A percentile compares a stretch with the other conserved stretches of the same genome.
Conservation (phyloP, 2,113 vertebrate species). For the Scytalopus superciliaris region DNA sequence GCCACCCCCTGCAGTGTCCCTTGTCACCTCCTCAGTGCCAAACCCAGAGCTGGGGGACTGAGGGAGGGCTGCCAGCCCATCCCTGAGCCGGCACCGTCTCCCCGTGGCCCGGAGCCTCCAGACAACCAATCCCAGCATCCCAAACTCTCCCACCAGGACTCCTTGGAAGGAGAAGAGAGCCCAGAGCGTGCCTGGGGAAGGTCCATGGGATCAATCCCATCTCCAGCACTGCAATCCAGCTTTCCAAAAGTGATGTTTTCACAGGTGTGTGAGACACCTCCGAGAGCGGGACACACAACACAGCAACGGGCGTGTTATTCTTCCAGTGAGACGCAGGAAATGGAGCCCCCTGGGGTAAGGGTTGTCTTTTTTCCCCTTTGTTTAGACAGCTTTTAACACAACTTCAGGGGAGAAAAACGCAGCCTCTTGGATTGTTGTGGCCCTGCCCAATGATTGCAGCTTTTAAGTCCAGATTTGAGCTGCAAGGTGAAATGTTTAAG, state of each 20-base stretch:
- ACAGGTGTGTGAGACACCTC: background rate
- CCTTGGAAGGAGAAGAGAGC: background rate
- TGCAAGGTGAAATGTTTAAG: background rate
- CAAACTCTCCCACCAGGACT: background rate
- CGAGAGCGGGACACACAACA: background rate
- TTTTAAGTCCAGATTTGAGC: background rate
- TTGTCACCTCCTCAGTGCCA: fast-evolving
- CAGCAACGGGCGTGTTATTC: background rate
- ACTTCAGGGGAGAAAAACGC: background rate
- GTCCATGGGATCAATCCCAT: background rate
- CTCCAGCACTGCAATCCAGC: background rate
- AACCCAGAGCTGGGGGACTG: background rate
- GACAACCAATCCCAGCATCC: background rate
- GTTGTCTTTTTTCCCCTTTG: background rate
- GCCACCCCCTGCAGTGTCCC: background rate
- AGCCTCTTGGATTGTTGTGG: background rate
- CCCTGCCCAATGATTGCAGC: background rate
- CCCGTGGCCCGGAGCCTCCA: background rate
- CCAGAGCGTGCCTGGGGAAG: background rate
- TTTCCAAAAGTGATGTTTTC: background rate
- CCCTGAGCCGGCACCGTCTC: fast-evolving
- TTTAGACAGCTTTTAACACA: background rate
- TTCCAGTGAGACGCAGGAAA: background rate
- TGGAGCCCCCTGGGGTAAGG: background rate
- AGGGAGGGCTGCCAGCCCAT: background rate